Evolutionary conservation across 2,888 invertebrate species (phyloP).

Genomic region (Macropis europaea): DNA sequence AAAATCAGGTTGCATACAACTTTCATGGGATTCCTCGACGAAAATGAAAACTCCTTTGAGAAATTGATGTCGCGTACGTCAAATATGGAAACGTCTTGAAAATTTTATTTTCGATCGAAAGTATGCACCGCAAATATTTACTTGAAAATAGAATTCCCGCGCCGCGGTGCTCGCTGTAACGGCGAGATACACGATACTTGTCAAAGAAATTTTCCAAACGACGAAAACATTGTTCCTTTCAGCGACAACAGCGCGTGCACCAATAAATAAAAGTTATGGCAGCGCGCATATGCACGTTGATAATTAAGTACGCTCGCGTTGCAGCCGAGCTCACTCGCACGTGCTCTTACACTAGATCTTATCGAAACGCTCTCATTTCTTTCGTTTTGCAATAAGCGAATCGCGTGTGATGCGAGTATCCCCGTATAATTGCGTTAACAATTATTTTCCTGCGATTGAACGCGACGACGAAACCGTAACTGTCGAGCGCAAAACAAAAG

Average conservation of each 20-base stretch:
- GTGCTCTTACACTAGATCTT: neutral
- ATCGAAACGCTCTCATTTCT: neutral
- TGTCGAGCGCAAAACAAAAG: too few relatives aligned
- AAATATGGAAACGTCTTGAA: too few relatives aligned
- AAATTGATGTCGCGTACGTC: too few relatives aligned
- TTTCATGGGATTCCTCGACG: too few relatives aligned
- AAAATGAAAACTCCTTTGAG: too few relatives aligned
- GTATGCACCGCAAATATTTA: too few relatives aligned
- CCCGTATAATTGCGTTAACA: conserved; percentile 6
- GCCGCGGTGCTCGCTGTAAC: neutral
- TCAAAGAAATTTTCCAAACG: conserved; percentile 16
- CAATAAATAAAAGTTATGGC: conserved; percentile 26
- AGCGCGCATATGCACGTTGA: conserved; percentile 4
- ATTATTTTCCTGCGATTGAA: neutral
- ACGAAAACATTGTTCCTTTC: neutral
- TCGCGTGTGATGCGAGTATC: neutral
- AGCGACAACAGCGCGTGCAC: neutral
- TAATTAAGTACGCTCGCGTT: conserved; percentile 15
- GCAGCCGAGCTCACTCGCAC: neutral
- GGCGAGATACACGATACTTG: neutral
- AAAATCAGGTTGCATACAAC: too few relatives aligned
- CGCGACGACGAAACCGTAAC: too few relatives aligned
- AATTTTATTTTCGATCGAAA: too few relatives aligned
- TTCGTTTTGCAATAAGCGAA: neutral
- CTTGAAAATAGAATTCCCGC: too few relatives aligned